Evolutionary conservation across 2,888 invertebrate species (phyloP).

Genomic region (Polymixis lichenea): DNA sequence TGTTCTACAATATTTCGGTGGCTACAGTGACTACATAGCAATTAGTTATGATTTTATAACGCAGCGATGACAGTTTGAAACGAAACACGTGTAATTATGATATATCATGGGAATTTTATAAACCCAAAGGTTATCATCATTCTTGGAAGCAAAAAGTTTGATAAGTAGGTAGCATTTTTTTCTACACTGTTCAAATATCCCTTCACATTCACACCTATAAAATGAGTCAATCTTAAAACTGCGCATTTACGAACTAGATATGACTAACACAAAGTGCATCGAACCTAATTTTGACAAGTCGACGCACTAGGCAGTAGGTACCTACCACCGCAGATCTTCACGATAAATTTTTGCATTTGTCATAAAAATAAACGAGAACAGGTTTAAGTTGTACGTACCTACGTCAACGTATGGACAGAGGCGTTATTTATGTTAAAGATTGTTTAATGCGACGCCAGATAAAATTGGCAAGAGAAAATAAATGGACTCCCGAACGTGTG

Average conservation of each 20-base stretch:
- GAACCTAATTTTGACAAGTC: constrained; percentile 71
- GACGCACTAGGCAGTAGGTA: constrained; percentile 51
- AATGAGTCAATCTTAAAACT: constrained; percentile 30
- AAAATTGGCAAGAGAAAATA: constrained; percentile 52
- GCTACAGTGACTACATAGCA: constrained; percentile 9
- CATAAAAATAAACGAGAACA: constrained; percentile 73
- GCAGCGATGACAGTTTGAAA: constrained; percentile 21
- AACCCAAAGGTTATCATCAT: constrained; percentile 27
- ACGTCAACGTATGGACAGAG: constrained; percentile 49
- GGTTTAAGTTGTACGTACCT: constrained; percentile 67
- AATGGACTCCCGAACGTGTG: constrained; percentile 45
- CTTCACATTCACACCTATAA: constrained; percentile 24
- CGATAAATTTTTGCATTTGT: constrained; percentile 73
- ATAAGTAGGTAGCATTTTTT: constrained; percentile 1
- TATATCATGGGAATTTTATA: constrained; percentile 22
- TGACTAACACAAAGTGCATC: constrained; percentile 73
- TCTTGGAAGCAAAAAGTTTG: constrained; percentile 17
- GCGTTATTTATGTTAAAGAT: constrained; percentile 57
- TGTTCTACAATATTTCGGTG: constrained; percentile 33
- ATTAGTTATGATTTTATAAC: constrained; percentile 48
- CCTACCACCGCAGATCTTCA: constrained; percentile 65
- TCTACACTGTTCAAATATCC: constrained; percentile 30
- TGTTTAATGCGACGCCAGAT: constrained; percentile 47
- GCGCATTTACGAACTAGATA: constrained; percentile 62
- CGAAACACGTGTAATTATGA: constrained; percentile 28